phyloP scores from a whole-genome alignment of 35 echinoderm and acorn worm genomes.

The Holothuria glaberrima region DNA sequence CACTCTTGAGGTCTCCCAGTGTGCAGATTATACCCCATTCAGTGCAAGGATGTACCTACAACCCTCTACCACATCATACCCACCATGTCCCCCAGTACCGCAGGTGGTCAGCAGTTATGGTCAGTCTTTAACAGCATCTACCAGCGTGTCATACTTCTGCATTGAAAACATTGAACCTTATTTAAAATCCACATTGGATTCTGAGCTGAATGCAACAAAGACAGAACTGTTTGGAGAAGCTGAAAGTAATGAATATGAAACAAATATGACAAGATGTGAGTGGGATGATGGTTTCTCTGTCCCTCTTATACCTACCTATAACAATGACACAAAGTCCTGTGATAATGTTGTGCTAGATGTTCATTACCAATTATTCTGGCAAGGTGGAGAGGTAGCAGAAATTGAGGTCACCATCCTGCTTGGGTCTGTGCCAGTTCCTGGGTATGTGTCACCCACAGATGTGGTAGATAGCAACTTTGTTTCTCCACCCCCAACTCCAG shows the following conservation, averaged over 20 bases:
- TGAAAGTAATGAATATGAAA: background rate
- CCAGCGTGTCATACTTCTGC: conserved; percentile 73
- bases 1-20: conserved; percentile 37
- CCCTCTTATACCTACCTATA: conserved; percentile 69
- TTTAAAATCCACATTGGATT: conserved; percentile 12
- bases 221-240: conserved; percentile 66
- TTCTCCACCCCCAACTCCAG: conserved; percentile 38
- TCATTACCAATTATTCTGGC: conserved; percentile 86
- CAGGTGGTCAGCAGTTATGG: conserved; percentile 63
- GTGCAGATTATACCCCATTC: conserved; percentile 69
- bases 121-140: background rate
- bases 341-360: conserved; percentile 77
- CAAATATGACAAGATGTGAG: conserved; percentile 51
- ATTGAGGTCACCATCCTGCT: conserved; percentile 64
- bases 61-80: conserved; percentile 63
- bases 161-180: conserved; percentile 52
- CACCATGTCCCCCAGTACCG: conserved; percentile 80
- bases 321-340: conserved; percentile 71
- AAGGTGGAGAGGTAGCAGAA: conserved; percentile 59
- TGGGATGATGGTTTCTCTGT: conserved; percentile 96
- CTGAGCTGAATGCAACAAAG: conserved; percentile 43
- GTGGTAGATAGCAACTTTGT: conserved; percentile 18
- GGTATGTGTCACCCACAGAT: background rate
- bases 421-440: conserved; percentile 56
- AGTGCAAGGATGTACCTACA: conserved; percentile 76